Percentiles rank a stretch among this genome's conserved stretches.
Evolutionary conservation across 2,888 invertebrate genomes (phyloP).

Genomic region (Argyresthia goedartella): DNA sequence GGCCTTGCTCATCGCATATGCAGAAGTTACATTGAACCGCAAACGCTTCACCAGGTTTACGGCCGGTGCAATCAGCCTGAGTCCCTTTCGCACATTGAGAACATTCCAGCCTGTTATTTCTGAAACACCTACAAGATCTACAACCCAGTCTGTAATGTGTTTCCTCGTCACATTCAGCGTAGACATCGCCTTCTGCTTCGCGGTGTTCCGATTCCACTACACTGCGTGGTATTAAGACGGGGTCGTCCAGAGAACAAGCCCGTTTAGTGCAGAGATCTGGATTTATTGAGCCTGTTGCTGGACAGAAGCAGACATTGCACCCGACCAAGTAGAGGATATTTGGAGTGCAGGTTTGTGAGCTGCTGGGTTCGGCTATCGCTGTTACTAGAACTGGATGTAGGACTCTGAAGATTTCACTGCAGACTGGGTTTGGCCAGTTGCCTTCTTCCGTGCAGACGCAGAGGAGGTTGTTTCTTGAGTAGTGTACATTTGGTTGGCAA

Average conservation of each 20-base stretch:
- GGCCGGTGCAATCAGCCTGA: conserved; percentile 22
- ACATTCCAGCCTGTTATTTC: conserved; percentile 55
- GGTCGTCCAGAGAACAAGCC: conserved; percentile 27
- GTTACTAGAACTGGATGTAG: conserved; percentile 27
- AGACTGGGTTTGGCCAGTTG: conserved; percentile 49
- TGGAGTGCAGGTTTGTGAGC: conserved; percentile 25
- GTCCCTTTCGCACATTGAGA: conserved; percentile 32
- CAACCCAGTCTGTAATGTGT: conserved; percentile 59
- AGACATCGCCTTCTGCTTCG: conserved; percentile 27
- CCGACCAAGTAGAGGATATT: conserved; percentile 36
- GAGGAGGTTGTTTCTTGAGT: conserved; percentile 28
- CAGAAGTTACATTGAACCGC: conserved; percentile 65
- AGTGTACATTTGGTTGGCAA: conserved; percentile 41
- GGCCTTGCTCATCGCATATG: conserved; percentile 48
- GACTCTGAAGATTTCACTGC: conserved; percentile 40
- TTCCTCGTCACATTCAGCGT: conserved; percentile 41
- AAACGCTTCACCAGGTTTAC: conserved; percentile 37
- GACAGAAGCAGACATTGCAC: conserved; percentile 50
- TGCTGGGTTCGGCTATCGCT: too few species aligned
- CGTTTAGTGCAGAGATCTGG: conserved; percentile 33
- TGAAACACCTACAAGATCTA: conserved; percentile 59
- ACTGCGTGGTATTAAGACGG: conserved; percentile 11
- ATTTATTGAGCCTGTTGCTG: conserved; percentile 26
- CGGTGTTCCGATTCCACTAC: conserved; percentile 7
- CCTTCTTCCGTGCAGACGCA: conserved; percentile 50